Evolutionary conservation across 2,797 vertebrate species (phyloP).

Genomic region (Crenuchus spilurus): DNA sequence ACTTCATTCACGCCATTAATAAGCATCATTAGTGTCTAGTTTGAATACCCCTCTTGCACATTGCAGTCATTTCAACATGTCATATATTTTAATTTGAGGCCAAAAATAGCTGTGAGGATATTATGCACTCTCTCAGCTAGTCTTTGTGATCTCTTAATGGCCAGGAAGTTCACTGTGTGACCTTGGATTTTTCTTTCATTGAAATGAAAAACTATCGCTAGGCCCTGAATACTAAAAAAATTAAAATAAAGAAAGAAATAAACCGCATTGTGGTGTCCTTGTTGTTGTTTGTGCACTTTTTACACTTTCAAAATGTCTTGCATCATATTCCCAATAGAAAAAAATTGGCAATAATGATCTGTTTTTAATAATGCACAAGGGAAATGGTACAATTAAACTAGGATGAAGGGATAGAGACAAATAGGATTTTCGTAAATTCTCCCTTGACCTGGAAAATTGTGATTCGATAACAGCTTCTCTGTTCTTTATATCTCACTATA

Average conservation of each 20-base stretch:
- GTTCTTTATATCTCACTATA: constrained; percentile 20
- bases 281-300: constrained; percentile 41
- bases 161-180: constrained; percentile 82
- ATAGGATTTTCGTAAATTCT: constrained; percentile 39
- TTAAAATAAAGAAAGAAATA: neutral
- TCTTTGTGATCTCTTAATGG: constrained; percentile 87
- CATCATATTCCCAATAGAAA: constrained; percentile 24
- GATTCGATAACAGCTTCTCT: constrained; percentile 17
- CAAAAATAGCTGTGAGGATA: constrained; percentile 98
- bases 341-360: constrained; percentile 25
- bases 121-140: constrained; percentile 84
- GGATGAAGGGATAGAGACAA: constrained; percentile 16
- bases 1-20: constrained; percentile 98
- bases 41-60: constrained; percentile 99
- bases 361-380: constrained; percentile 31
- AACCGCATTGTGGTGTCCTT: constrained; percentile 5
- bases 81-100: constrained; percentile 99
- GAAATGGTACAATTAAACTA: constrained; percentile 26
- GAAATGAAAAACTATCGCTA: constrained; percentile 77
- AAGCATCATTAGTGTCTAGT: constrained; percentile 99
- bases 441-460: constrained; percentile 38
- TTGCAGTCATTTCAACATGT: constrained; percentile 99
- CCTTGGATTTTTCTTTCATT: constrained; percentile 82
- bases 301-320: neutral
- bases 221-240: constrained; percentile 55